Evolutionary conservation across 2,888 invertebrate genomes (phyloP), one percentile per base, ranked within the genome.

Genomic region (Pardosa pseudoannulata): DNA sequence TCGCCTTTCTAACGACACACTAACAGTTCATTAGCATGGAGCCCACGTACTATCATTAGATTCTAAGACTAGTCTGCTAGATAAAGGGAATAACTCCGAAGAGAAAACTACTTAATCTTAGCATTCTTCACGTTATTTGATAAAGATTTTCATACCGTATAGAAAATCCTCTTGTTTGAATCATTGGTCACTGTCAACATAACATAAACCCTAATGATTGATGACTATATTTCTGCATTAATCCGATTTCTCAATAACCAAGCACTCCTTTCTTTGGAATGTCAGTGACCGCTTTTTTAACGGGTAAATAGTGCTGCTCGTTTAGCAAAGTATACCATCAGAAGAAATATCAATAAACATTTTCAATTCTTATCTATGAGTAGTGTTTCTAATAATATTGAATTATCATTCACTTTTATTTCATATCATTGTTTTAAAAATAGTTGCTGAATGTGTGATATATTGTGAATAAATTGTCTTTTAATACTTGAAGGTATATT

Each of bases 11-110:
- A 74, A 81, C 81, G 81, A 81, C 81, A 75, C 75, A 75, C 70
- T 82, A 82, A 82, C 75, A 82, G 74, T 70, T 82, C 74, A 70
- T 82, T 82, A 82, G 70, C 75, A 82, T 82, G 68, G 19, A 13
- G 29, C n/a, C 41, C 82, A 82, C 82, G 82, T 82, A 70, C 75
- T 32, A 28, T 64, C 68, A 81, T 81, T 74, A 81, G 68, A 74
- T 62, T 41, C 75, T 70, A 70, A 81, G 74, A 39, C 73, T 32
- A 73, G 76, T 73, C 80, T 67, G 65, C 68, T 56, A 73, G 73
- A 73, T 65, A 32, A 36, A 80, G 56, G 2, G 67, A 81, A n/a
- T 50, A 50, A 36, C 74, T 74, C 79, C 32, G 72, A 29, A 72
- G 73, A 80, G 50, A 72, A n/a, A 72, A 67, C 73, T 80, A n/a